Evolutionary conservation across 2,797 vertebrate species (phyloP), one percentile per base, ranked within the genome.

Genomic region (Taeniopygia guttata): DNA sequence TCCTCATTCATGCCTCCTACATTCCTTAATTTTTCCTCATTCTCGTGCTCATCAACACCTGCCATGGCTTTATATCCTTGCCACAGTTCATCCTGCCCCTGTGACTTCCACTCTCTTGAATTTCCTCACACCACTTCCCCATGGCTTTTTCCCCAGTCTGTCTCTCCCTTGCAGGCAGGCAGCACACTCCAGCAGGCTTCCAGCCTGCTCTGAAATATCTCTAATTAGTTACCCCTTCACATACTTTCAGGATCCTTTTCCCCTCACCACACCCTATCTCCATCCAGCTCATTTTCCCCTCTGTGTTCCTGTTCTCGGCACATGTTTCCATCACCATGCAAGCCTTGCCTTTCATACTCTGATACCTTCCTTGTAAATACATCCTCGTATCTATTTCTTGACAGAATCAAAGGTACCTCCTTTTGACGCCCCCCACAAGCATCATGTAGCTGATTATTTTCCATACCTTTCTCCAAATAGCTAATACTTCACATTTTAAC

Each of bases 401-500:
- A 79, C 67, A 88, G 80, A 88, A 62, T 89, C 74, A 84, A 87
- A 95, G 67, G 62, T 94, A 88, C 51, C 95, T 90, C 49, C 64
- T 90, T 82, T 55, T 90, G 84, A 83, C 26, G 0, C 30, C 84
- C 22, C 84, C 78, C 70, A 70, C 81, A 49, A 70, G 75, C 75
- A 75, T 93, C 60, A 64, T 84, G 82, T 77, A 84, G 64, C 88
- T 60, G 78, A 70, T 94, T 87, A 79, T 91, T 91, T 96, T 89
- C 87, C 94, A 92, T 91, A 94, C 82, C 92, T 96, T 89, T 95
- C 95, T 90, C 85, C 83, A 94, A 95, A 96, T 86, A 95, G 83
- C 84, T 26, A 95, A 54, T 43, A 64, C 68, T 48, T 91, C 43
- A 75, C 63, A 93, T 91, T 90, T 94, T 96, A 72, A 34, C 83